phyloP scores from a whole-genome alignment of 2,888 invertebrate genomes.

The Hetaerina titia region DNA sequence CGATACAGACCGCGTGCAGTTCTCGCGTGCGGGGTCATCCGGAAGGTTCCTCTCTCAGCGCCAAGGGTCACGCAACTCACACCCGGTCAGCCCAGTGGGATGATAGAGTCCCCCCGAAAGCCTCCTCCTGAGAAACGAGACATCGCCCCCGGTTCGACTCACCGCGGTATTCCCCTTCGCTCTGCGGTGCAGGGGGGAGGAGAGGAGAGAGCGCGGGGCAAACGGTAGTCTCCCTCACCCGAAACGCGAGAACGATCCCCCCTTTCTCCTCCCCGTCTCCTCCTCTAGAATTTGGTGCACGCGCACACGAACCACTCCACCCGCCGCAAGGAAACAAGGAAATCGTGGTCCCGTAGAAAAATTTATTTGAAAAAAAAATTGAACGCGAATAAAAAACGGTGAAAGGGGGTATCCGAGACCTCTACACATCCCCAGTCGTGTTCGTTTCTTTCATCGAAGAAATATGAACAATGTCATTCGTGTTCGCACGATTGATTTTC shows the following conservation, averaged over 20 bases:
- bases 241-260: too few relatives aligned
- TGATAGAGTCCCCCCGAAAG: not conserved
- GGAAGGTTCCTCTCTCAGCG: not conserved
- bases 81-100: not conserved
- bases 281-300: too few relatives aligned
- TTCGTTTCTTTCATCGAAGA: too few relatives aligned
- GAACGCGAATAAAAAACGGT: not conserved
- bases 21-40: slow-evolving; percentile 4
- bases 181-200: too few relatives aligned
- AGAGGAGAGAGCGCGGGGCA: too few relatives aligned
- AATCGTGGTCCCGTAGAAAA: not conserved
- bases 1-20: not conserved
- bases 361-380: not conserved
- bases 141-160: not conserved
- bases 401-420: too few relatives aligned
- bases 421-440: too few relatives aligned
- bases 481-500: too few relatives aligned
- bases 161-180: not conserved
- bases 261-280: too few relatives aligned
- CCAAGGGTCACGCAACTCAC: not conserved
- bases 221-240: too few relatives aligned
- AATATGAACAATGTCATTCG: too few relatives aligned
- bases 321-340: not conserved
- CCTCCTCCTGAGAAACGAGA: not conserved
- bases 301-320: too few relatives aligned